Percentiles rank a stretch among this genome's conserved stretches.
These are phyloP conservation scores for Hyperoodon ampullatus DNA, from an alignment of 2,113 vertebrate genomes.

Conservation along the genomic window DNA sequence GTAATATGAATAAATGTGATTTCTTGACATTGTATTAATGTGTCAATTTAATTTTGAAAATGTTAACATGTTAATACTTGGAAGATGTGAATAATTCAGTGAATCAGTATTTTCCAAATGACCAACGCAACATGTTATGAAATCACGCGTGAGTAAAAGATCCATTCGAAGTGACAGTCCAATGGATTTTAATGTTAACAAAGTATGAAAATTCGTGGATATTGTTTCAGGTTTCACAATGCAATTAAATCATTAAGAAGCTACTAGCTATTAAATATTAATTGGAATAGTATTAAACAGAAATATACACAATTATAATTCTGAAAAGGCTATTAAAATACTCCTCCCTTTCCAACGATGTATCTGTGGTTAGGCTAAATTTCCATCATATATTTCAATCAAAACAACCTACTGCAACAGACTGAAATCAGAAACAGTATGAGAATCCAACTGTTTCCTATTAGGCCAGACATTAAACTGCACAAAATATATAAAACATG, in stretches of 20 bases:
- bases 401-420: background rate
- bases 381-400: background rate
- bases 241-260: slow-evolving; percentile 29
- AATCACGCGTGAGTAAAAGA: slow-evolving; percentile 26
- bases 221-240: background rate
- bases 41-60: slow-evolving; percentile 9
- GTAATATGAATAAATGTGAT: slow-evolving; percentile 6
- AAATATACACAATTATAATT: background rate
- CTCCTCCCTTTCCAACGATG: background rate
- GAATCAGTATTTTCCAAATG: slow-evolving; percentile 12
- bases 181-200: background rate
- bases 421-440: background rate
- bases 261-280: background rate
- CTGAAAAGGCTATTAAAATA: slow-evolving; percentile 7
- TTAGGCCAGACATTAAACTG: background rate
- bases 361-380: background rate
- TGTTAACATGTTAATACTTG: background rate
- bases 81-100: background rate
- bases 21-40: background rate
- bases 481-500: background rate
- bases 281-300: background rate
- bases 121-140: background rate
- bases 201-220: background rate
- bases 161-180: background rate
- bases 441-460: background rate